Evolutionary conservation across 1,140 invertebrate genomes (phyloP).

Genomic region (Drosophila serrata): DNA sequence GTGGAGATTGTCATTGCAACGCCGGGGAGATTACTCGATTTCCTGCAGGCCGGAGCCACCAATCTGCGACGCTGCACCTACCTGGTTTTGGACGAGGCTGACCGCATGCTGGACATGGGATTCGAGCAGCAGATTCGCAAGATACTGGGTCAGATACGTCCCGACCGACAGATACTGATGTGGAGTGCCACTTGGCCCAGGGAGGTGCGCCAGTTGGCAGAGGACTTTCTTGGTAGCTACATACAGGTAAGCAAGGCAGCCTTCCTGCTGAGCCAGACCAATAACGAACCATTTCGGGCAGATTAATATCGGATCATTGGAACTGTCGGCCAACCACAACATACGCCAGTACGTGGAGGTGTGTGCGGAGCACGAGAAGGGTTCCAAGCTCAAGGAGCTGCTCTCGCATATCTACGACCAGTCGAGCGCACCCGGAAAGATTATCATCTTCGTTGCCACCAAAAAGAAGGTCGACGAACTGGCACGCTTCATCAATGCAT

Average conservation of each 20-base stretch:
- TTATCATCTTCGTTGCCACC: slow-evolving; percentile 98
- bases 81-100: slow-evolving; percentile 98
- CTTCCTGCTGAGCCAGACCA: background rate
- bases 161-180: slow-evolving; percentile 98
- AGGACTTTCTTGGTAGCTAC: slow-evolving; percentile 95
- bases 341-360: slow-evolving; percentile 98
- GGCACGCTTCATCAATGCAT: slow-evolving; percentile 93
- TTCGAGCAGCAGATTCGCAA: slow-evolving; percentile 99
- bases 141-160: slow-evolving; percentile 97
- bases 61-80: slow-evolving; percentile 96
- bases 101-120: slow-evolving; percentile 99
- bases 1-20: slow-evolving; percentile 97
- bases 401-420: slow-evolving; percentile 94
- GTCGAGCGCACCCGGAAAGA: slow-evolving; percentile 95
- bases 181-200: slow-evolving; percentile 99
- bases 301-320: slow-evolving; percentile 96
- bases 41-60: slow-evolving; percentile 94
- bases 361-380: slow-evolving; percentile 94
- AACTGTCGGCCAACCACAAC: slow-evolving; percentile 97
- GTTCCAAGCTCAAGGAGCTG: slow-evolving; percentile 92
- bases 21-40: slow-evolving; percentile 97
- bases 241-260: slow-evolving; percentile 86
- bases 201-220: slow-evolving; percentile 95
- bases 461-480: slow-evolving; percentile 98
- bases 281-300: slow-evolving; percentile 77